A percentile compares a stretch with the other conserved stretches of the same genome.
These are phyloP conservation scores for Scaptomyza parva DNA, from an alignment of 2,888 invertebrate genomes.

Conservation along the genomic window DNA sequence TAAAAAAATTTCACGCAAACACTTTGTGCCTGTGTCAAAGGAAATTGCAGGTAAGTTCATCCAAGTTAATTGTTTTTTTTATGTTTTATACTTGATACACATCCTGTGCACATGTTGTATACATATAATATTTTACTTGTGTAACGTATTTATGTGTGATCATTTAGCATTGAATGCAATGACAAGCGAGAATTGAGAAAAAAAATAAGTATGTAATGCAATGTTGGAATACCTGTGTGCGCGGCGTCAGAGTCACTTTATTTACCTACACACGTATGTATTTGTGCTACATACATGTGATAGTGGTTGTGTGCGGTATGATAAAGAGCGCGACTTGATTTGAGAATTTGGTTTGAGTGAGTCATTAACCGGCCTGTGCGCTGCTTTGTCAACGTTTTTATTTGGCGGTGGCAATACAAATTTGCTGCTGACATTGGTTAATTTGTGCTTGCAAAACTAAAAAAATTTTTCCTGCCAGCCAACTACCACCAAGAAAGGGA, in stretches of 20 bases:
- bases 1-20: constrained; percentile 55
- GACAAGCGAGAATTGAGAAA: constrained; percentile 41
- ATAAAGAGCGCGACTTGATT: constrained; percentile 45
- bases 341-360: constrained; percentile 60
- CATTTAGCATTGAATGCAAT: constrained; percentile 52
- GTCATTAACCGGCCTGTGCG: constrained; percentile 73
- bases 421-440: constrained; percentile 29
- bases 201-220: constrained; percentile 62
- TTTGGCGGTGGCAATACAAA: constrained; percentile 41
- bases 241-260: constrained; percentile 39
- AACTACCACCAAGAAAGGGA: constrained; percentile 11
- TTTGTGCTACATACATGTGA: not conserved
- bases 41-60: constrained; percentile 56
- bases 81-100: constrained; percentile 7
- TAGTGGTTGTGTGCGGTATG: constrained; percentile 15
- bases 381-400: constrained; percentile 44
- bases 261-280: not conserved
- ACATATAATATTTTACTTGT: constrained; percentile 8
- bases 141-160: constrained; percentile 37
- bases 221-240: constrained; percentile 73
- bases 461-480: constrained; percentile 24
- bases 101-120: not conserved
- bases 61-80: constrained; percentile 42
- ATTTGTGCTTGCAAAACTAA: constrained; percentile 31
- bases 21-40: constrained; percentile 54